Evolutionary conservation across 2,888 invertebrate genomes (phyloP).

Genomic region (Abrostola triplasia): DNA sequence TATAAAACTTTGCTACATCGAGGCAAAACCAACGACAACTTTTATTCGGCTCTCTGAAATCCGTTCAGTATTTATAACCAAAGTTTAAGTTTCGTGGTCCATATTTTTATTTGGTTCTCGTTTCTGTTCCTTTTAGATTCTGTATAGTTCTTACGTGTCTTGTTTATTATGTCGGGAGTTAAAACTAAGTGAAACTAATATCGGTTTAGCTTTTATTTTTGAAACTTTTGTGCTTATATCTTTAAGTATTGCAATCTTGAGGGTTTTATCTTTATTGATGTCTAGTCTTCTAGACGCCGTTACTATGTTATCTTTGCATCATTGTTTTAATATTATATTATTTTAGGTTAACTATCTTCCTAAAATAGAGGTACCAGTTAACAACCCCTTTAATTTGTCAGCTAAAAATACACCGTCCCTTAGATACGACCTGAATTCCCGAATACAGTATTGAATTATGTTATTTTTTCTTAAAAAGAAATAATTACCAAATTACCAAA

Average conservation of each 20-base stretch:
- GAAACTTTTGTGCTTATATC: not conserved
- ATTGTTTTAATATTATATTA: too few relatives aligned
- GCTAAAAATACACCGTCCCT: too few relatives aligned
- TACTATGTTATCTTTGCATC: too few relatives aligned
- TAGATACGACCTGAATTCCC: too few relatives aligned
- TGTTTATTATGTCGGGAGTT: constrained; percentile 3
- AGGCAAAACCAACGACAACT: constrained; percentile 25
- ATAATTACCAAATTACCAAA: too few relatives aligned
- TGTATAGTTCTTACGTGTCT: constrained; percentile 13
- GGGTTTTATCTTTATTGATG: too few relatives aligned
- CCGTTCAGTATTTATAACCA: constrained; percentile 27
- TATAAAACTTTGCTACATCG: constrained; percentile 28
- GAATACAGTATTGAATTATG: too few relatives aligned
- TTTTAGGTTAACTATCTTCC: too few relatives aligned
- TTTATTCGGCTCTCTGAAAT: constrained; percentile 42
- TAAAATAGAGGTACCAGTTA: too few relatives aligned
- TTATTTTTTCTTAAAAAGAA: too few relatives aligned
- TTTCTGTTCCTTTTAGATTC: constrained; percentile 21
- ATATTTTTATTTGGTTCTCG: constrained; percentile 24
- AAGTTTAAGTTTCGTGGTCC: constrained; percentile 14
- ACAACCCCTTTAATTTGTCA: too few relatives aligned
- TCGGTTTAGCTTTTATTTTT: constrained; percentile 2
- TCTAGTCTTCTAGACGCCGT: too few relatives aligned
- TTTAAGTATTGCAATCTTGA: not conserved
- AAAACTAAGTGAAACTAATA: constrained; percentile 9